Percentiles rank a stretch among this genome's conserved stretches.
Conservation (phyloP, 1,140 invertebrate genomes). For the Orchestia grillus region DNA sequence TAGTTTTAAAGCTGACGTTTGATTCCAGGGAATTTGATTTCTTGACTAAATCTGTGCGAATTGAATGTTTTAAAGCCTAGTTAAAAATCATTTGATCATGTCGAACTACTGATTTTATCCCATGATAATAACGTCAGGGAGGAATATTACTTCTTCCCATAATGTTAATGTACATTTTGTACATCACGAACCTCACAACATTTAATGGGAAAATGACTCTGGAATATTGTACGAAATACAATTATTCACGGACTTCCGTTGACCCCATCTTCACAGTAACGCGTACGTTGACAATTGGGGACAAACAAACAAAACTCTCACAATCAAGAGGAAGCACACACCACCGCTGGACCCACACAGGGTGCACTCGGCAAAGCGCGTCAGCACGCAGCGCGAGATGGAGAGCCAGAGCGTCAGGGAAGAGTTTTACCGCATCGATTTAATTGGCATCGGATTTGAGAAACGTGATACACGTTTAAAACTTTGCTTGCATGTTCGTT, state of each 20-base stretch:
- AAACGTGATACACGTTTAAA: background rate
- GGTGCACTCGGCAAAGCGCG: background rate
- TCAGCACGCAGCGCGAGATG: background rate
- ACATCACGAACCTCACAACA: background rate
- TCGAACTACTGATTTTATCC: too few relatives aligned
- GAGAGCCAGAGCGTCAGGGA: background rate
- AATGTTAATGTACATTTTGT: background rate
- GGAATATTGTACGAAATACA: background rate
- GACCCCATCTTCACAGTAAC: background rate
- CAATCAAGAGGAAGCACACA: background rate
- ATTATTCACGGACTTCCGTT: background rate
- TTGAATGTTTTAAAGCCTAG: too few relatives aligned
- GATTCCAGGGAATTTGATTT: background rate
- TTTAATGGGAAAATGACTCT: background rate
- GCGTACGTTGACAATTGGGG: background rate
- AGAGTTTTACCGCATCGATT: background rate
- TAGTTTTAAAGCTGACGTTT: background rate
- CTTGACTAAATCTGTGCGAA: too few relatives aligned
- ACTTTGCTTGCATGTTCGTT: background rate
- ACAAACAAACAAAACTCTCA: background rate
- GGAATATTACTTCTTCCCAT: too few relatives aligned
- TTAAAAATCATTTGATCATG: too few relatives aligned
- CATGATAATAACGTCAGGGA: too few relatives aligned
- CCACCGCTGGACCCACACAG: background rate
- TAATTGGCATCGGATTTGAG: background rate